Base-by-base conservation (phyloP, 2,888 invertebrate genomes). In the Apocheima hispidaria region DNA sequence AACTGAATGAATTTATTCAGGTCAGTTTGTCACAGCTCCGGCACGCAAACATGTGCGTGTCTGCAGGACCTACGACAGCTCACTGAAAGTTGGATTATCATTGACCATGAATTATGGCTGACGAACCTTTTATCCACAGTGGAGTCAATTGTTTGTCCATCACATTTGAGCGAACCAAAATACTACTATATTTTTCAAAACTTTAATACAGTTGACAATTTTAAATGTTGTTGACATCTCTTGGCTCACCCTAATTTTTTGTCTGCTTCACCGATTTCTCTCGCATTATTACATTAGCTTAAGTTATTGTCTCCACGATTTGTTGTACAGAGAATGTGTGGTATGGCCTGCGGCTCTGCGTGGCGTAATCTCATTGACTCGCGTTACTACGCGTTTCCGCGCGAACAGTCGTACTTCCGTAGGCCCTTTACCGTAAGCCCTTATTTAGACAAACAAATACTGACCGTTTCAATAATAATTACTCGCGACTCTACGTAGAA, bases 251-350 rank as follows among this genome's bases (percentile, higher is more conserved):
- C 26, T 51, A 44, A 58, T 58, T 58, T 44, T 40, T 33, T 5
- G 28, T 48, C 36, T 33, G 36, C 50, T 40, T 52, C 43, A 12
- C 28, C 23, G 53, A 53, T 60, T 60, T 60, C 60, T 33, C 60
- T 60, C 28, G 46, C 53, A 54, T 60, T 54, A 54, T 60, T 60
- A 49, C 53, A 49, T 54, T 60, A 60, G 54, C 28, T 36, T 40
- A 54, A 53, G 60, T 50, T 49, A 60, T 60, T 54, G 54, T 43
- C 60, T 55, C 38, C 43, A 38, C 54, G 60, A 60, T 81, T 79
- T 74, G 73, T 75, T 79, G 69, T 70, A 69, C 69, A 65, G 79
- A 79, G 81, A 83, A 84, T 84, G 78, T 79, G 74, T 76, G 68
- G 75, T 77, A 80, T 63, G 70, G 73, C 66, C 64, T 48, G 54